Base-by-base conservation (phyloP, 2,797 vertebrate genomes). In the Enteromius trimaculatus region DNA sequence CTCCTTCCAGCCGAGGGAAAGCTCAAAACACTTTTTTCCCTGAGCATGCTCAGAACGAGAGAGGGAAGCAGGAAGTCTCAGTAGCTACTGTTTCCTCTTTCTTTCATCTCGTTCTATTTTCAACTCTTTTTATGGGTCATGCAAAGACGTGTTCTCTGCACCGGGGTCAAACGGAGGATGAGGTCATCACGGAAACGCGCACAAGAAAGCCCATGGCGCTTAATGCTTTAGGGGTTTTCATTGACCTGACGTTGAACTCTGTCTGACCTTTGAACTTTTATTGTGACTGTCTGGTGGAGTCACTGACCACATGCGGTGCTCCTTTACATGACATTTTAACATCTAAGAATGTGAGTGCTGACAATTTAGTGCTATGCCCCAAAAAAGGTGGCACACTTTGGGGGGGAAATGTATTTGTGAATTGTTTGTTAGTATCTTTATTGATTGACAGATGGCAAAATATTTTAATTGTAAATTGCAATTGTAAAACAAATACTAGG, bases 1-100 rank as follows among this genome's bases (percentile, higher is more conserved):
- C 39, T 31, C 69, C 31, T 19, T 47, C 37, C 66, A 53, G n/a
- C 31, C 51, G 53, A 71, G 68, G 53, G 49, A 53, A 49, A 11
- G 2, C 65, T n/a, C 29, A 7, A 62, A 51, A 5, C n/a, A 1
- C 1, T 1, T 11, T 9, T 44, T 34, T 34, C 26, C n/a, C 1
- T 9, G 23, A 53, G 29, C 53, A 29, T 77, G 64, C 55, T 60
- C 53, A 72, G 65, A 51, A 21, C 14, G 10, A 62, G 29, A 75
- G 31, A 13, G 71, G 69, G 64, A 84, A 82, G 65, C 14, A 72
- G 87, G 82, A 88, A 88, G 79, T 79, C 64, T 5, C 19, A 29
- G 44, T 44, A 55, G 19, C 51, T 55, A 66, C 23, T 0, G 7
- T 55, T 86, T 86, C 87, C 49, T 76, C 60, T 37, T 85, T 58